Percentiles rank a stretch among this genome's conserved stretches.
phyloP scores from a whole-genome alignment of 2,113 vertebrate genomes.

The Anhinga rufa region DNA sequence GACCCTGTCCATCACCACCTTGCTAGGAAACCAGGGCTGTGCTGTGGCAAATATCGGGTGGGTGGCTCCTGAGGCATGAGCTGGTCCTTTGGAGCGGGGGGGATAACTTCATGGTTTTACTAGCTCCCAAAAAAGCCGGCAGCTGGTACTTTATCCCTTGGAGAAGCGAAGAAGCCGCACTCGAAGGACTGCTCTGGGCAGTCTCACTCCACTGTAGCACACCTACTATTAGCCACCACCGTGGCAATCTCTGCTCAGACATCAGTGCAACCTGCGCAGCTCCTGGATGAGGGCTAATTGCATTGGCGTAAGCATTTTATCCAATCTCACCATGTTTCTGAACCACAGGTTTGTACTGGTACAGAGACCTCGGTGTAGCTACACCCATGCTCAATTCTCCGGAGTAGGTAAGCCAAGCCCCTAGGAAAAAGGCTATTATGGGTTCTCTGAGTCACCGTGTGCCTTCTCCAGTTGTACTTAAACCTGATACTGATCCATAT shows the following conservation, averaged over 20 bases:
- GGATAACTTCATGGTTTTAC: background rate
- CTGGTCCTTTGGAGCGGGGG: background rate
- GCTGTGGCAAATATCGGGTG: background rate
- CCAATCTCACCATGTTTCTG: background rate
- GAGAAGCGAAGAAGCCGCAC: background rate
- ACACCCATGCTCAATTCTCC: background rate
- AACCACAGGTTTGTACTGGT: background rate
- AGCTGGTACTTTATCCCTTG: background rate
- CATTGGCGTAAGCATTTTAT: background rate
- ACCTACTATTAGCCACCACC: background rate
- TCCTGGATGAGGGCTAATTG: background rate
- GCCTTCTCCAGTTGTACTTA: conserved; percentile 1
- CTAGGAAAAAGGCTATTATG: conserved; percentile 11
- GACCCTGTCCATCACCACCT: background rate
- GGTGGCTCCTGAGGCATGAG: background rate
- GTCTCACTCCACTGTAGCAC: background rate
- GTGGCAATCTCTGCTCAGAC: background rate
- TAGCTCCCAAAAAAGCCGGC: background rate
- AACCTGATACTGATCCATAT: conserved; percentile 47
- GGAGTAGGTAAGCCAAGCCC: background rate
- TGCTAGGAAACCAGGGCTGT: background rate
- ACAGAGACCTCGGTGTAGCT: background rate
- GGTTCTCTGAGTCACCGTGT: conserved; percentile 11
- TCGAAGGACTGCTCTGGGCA: background rate
- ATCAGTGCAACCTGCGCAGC: accelerated